Evolutionary conservation across 2,797 vertebrate species (phyloP).

Genomic region (Megaceryle alcyon): DNA sequence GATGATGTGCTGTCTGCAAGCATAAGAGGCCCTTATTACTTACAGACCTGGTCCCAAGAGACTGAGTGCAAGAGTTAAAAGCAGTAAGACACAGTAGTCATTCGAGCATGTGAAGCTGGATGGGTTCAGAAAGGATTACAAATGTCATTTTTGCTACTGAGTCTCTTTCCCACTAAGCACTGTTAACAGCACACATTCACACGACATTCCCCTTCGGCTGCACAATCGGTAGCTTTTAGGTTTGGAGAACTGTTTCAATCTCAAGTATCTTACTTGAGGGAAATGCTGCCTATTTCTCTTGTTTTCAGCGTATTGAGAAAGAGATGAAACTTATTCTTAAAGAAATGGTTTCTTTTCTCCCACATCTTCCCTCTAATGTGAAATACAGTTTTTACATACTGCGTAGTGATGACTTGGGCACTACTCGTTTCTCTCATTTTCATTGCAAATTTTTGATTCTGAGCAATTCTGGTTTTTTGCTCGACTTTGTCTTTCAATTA

Average conservation of each 20-base stretch:
- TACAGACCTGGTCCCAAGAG: neutral
- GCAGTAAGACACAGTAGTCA: neutral
- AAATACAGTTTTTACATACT: neutral
- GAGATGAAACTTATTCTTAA: neutral
- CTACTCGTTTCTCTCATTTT: neutral
- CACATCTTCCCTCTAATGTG: neutral
- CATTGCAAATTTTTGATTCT: neutral
- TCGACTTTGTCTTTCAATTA: neutral
- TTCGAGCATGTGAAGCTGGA: neutral
- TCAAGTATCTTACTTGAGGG: neutral
- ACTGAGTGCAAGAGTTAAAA: neutral
- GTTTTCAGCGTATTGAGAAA: neutral
- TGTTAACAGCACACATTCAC: neutral
- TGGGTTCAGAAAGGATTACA: conserved; percentile 3
- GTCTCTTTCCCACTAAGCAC: neutral
- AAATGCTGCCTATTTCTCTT: neutral
- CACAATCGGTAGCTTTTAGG: neutral
- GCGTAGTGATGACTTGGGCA: accelerated
- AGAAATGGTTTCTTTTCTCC: neutral
- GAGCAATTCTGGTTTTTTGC: neutral
- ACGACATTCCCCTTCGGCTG: neutral
- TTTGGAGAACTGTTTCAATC: neutral
- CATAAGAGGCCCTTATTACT: neutral
- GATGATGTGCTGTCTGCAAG: neutral
- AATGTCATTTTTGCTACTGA: neutral